A percentile compares a stretch with the other conserved stretches of the same genome.
These are phyloP conservation scores for Lepidostoma basale DNA, from an alignment of 1,140 invertebrate species.

Conservation along the genomic window DNA sequence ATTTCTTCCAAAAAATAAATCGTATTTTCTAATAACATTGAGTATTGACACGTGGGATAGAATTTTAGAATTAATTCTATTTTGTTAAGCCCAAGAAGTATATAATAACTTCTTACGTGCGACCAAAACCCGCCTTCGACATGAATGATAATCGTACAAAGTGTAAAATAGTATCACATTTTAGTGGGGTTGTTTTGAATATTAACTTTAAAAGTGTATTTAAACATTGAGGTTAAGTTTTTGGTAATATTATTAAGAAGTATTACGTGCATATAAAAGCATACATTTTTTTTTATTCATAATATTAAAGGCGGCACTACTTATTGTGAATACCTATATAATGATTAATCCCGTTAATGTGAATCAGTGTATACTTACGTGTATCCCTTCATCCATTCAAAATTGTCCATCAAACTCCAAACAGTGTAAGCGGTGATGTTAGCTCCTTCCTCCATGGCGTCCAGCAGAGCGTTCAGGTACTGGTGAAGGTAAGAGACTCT, in stretches of 20 bases:
- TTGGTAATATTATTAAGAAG: neutral
- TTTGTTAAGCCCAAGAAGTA: no score
- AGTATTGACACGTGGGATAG: no score
- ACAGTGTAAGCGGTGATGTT: constrained; percentile 71
- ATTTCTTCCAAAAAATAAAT: no score
- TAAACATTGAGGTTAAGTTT: neutral
- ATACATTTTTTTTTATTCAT: neutral
- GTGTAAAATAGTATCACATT: neutral
- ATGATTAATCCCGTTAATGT: no score
- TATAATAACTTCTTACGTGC: no score
- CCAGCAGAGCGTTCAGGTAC: constrained; percentile 70
- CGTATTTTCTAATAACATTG: no score
- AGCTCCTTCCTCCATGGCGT: constrained; percentile 67
- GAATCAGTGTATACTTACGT: constrained; percentile 55
- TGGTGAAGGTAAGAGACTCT: constrained; percentile 54
- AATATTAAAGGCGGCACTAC: no score
- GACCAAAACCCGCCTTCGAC: no score
- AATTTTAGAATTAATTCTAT: no score
- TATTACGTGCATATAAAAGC: neutral
- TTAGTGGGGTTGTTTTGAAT: no score
- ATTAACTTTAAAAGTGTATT: neutral
- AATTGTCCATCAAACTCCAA: constrained; percentile 78
- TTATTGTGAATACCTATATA: no score
- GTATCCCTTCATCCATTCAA: constrained; percentile 70
- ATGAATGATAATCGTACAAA: no score